A percentile compares a stretch with the other conserved stretches of the same genome.
Evolutionary conservation across 2,797 vertebrate species (phyloP).

Genomic region (Pelodytes ibericus): DNA sequence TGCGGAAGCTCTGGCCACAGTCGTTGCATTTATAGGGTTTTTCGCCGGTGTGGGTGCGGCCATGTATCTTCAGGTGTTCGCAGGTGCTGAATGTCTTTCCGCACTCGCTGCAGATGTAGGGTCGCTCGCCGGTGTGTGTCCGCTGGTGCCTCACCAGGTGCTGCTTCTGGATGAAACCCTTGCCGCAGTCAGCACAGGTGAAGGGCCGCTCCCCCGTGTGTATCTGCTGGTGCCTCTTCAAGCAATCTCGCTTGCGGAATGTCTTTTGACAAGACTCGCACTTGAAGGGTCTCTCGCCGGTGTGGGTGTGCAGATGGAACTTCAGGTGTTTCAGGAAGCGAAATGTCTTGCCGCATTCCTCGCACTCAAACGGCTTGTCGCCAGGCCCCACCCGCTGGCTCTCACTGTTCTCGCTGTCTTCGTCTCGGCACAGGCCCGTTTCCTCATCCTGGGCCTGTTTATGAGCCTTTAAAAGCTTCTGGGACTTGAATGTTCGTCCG

Average conservation of each 20-base stretch:
- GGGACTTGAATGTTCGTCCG: slow-evolving; percentile 57
- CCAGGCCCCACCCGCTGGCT: slow-evolving; percentile 50
- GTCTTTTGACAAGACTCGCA: slow-evolving; percentile 70
- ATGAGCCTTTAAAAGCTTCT: slow-evolving; percentile 55
- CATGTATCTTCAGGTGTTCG: slow-evolving; percentile 61
- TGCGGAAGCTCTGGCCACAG: slow-evolving; percentile 56
- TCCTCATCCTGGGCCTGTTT: slow-evolving; percentile 56
- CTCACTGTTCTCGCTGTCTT: slow-evolving; percentile 55
- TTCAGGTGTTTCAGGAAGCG: slow-evolving; percentile 49
- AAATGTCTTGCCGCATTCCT: slow-evolving; percentile 49
- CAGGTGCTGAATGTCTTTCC: slow-evolving; percentile 65
- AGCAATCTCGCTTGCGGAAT: slow-evolving; percentile 63
- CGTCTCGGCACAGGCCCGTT: slow-evolving; percentile 43
- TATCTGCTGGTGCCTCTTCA: slow-evolving; percentile 63
- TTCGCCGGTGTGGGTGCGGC: slow-evolving; percentile 60
- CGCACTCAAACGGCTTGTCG: slow-evolving; percentile 52
- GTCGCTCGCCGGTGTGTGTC: slow-evolving; percentile 59
- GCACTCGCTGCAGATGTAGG: slow-evolving; percentile 57
- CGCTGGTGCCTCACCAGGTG: slow-evolving; percentile 59
- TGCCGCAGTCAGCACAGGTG: slow-evolving; percentile 46
- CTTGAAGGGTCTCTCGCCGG: slow-evolving; percentile 74
- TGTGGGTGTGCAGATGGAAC: slow-evolving; percentile 70
- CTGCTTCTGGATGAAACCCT: slow-evolving; percentile 51
- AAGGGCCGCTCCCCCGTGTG: slow-evolving; percentile 55
- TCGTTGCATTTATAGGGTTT: slow-evolving; percentile 60